phyloP scores from a whole-genome alignment of 2,888 invertebrate genomes.

The Rotaria sp. region DNA sequence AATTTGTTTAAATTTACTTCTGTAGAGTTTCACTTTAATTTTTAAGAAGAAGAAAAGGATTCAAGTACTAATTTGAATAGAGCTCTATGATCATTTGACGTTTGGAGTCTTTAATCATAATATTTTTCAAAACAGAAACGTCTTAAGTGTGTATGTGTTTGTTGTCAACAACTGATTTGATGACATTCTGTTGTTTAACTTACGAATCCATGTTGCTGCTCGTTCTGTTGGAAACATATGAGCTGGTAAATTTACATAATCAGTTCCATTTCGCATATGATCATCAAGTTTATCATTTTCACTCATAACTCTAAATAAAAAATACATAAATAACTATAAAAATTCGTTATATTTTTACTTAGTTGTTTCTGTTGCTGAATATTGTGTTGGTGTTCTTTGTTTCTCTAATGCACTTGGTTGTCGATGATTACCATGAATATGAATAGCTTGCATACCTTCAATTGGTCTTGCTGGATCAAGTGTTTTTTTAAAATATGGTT shows the following conservation, averaged over 20 bases:
- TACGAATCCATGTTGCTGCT: constrained; percentile 10
- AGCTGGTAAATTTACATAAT: constrained; percentile 48
- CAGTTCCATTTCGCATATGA: constrained; percentile 47
- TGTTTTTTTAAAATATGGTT: background rate
- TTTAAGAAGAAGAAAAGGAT: no score
- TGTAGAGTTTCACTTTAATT: no score
- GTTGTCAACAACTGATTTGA: no score
- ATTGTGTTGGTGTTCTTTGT: background rate
- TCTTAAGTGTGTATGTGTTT: no score
- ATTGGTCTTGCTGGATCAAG: background rate
- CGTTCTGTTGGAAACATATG: constrained; percentile 24
- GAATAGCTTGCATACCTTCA: background rate
- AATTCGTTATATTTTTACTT: background rate
- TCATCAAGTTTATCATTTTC: constrained; percentile 47
- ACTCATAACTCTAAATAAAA: constrained; percentile 43
- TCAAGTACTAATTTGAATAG: no score
- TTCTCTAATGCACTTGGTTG: background rate
- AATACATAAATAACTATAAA: no score
- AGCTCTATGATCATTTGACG: no score
- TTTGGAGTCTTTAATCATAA: no score
- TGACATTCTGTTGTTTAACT: no score
- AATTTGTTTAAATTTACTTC: no score
- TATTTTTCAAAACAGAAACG: no score
- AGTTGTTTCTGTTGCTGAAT: background rate
- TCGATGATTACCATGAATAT: background rate